phyloP scores from a whole-genome alignment of 2,888 invertebrate species.

The Sarcophaga variegata region DNA sequence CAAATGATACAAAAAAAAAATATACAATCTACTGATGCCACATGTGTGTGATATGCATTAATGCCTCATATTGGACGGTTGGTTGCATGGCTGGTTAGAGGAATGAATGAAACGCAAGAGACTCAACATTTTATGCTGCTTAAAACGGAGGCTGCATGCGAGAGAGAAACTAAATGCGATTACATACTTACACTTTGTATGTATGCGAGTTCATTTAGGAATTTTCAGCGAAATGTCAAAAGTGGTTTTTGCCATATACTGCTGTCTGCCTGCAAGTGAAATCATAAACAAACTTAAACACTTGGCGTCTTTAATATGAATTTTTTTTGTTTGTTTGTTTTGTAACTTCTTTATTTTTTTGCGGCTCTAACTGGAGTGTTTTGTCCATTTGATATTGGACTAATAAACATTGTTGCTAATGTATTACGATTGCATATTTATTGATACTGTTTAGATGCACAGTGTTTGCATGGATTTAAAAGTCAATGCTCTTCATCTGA shows the following conservation, averaged over 20 bases:
- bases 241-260: constrained; percentile 7
- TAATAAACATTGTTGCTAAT: no score
- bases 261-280: background rate
- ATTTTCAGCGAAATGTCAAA: constrained; percentile 23
- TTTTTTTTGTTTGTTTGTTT: background rate
- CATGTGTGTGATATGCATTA: constrained; percentile 7
- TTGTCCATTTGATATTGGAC: constrained; percentile 2
- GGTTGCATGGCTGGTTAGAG: background rate
- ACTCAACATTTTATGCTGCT: background rate
- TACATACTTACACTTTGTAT: background rate
- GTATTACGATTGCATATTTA: no score
- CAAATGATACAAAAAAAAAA: constrained; percentile 5
- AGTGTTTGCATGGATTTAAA: no score
- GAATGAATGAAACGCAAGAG: background rate
- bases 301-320: background rate
- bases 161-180: background rate
- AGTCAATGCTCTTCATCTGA: no score
- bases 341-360: background rate
- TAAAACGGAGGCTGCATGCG: background rate
- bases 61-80: background rate
- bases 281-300: background rate
- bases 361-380: constrained; percentile 12
- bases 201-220: background rate
- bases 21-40: constrained; percentile 12
- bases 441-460: no score